Base-by-base conservation (phyloP, 2,888 invertebrate species). In the Metellina segmentata region DNA sequence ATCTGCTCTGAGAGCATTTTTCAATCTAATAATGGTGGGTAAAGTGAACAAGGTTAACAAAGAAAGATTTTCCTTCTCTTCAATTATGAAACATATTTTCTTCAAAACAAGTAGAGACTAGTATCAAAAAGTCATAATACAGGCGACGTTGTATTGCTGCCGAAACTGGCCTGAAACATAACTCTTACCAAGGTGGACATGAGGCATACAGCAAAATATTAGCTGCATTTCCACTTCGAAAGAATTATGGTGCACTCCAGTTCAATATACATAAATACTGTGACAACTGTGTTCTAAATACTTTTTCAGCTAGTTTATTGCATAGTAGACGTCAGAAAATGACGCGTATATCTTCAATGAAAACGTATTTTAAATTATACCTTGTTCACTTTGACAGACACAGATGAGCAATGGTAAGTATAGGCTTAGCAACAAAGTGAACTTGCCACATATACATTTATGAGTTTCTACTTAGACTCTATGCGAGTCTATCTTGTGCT, bases 401-500 rank as follows among this genome's bases (percentile, higher is more conserved):
- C 72, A 85, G 92, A 92, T 92, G 92, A 92, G 92, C 92, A 92
- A 92, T 92, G 92, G 89, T 92, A 92, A 85, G 89, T 85, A 83
- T 89, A 92, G 92, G 92, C 92, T 92, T 92, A 92, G 92, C 92
- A 92, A 92, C 89, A 89, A 89, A 92, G 92, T 92, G 92, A 89
- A 89, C 87, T 88, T 89, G 92, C 92, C 92, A 92, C 89, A 89
- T 89, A 92, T 85, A 92, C 92, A 92, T 86, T 81, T 87, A 92
- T 89, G 92, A 89, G 75, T 89, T 89, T 89, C 92, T 92, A 92
- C 89, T 83, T 85, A 75, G 89, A 92, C 92, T 86, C 92, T 74
- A 89, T 79, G 51, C 74, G 92, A 89, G 92, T 89, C 91, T 92
- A 92, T 79, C 81, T 92, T 92, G 92, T 92, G 92, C 92, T 92